Evolutionary conservation across 2,797 vertebrate genomes (phyloP).

Genomic region (Aythya fuligula): DNA sequence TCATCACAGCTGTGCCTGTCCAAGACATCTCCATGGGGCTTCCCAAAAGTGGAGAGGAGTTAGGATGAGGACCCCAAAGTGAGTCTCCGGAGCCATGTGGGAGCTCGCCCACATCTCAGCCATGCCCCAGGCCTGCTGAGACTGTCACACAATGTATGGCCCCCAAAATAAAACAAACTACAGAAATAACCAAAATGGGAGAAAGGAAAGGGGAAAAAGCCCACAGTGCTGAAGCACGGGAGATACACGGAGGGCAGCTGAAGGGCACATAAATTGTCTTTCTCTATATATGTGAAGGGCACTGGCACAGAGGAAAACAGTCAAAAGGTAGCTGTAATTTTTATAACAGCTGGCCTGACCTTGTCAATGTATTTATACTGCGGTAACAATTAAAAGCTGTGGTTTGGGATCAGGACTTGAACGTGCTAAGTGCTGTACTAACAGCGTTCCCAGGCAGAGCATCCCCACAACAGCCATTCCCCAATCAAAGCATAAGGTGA

Average conservation of each 20-base stretch:
- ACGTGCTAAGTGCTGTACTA: neutral
- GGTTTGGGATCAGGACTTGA: neutral
- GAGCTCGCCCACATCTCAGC: neutral
- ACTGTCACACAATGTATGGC: fast-evolving
- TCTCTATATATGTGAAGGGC: neutral
- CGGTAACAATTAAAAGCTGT: neutral
- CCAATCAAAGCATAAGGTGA: constrained; percentile 22
- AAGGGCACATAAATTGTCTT: neutral
- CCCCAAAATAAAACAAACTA: neutral
- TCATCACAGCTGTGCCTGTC: neutral
- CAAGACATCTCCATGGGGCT: neutral
- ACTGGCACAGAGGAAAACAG: neutral
- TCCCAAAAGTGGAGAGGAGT: neutral
- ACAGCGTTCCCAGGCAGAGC: neutral
- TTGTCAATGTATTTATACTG: neutral
- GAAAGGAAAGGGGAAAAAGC: neutral
- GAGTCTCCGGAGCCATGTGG: neutral
- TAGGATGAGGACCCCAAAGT: neutral
- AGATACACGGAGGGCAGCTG: neutral
- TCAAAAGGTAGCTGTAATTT: constrained; percentile 7
- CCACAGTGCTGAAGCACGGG: neutral
- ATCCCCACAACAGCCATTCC: neutral
- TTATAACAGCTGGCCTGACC: neutral
- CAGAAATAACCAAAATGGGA: neutral
- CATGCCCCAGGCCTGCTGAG: neutral